phyloP scores from a whole-genome alignment of 2,797 vertebrate species.

The Apogon hyalosoma region DNA sequence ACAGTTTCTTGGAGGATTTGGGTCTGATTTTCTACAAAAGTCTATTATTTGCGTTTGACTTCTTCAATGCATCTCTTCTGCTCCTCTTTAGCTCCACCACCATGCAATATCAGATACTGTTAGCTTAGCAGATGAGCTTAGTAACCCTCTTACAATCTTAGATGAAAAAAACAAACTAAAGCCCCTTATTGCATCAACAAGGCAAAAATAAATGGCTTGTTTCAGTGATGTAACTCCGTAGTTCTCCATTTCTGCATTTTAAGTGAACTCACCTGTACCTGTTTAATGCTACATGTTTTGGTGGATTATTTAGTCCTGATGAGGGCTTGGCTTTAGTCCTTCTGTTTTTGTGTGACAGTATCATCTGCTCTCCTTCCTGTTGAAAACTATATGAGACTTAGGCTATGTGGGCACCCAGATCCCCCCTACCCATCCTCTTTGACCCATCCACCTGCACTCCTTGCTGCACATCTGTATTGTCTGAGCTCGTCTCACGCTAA shows the following conservation, averaged over 20 bases:
- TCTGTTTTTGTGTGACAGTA: constrained; percentile 1
- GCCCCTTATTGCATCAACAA: too few relatives aligned
- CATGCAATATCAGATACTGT: too few relatives aligned
- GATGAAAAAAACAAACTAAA: too few relatives aligned
- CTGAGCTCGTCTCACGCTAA: constrained; percentile 51
- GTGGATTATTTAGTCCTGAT: constrained; percentile 5
- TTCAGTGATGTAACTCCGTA: background rate
- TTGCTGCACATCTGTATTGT: constrained; percentile 52
- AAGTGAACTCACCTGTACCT: constrained; percentile 3
- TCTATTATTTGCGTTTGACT: too few relatives aligned
- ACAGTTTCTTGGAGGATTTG: too few relatives aligned
- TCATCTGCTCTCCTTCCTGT: constrained; percentile 2
- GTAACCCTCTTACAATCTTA: too few relatives aligned
- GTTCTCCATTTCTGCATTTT: background rate
- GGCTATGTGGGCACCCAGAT: constrained; percentile 56
- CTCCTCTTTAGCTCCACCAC: too few relatives aligned
- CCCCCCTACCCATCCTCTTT: constrained; percentile 2
- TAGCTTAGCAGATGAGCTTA: too few relatives aligned
- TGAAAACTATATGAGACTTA: constrained; percentile 12
- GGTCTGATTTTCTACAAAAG: too few relatives aligned
- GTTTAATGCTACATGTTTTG: constrained; percentile 2
- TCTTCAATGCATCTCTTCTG: too few relatives aligned
- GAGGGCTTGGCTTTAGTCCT: background rate
- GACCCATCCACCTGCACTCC: constrained; percentile 62
- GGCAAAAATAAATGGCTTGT: background rate